Base-by-base conservation (phyloP, 2,797 vertebrate genomes). In the Taenioides sp. region DNA sequence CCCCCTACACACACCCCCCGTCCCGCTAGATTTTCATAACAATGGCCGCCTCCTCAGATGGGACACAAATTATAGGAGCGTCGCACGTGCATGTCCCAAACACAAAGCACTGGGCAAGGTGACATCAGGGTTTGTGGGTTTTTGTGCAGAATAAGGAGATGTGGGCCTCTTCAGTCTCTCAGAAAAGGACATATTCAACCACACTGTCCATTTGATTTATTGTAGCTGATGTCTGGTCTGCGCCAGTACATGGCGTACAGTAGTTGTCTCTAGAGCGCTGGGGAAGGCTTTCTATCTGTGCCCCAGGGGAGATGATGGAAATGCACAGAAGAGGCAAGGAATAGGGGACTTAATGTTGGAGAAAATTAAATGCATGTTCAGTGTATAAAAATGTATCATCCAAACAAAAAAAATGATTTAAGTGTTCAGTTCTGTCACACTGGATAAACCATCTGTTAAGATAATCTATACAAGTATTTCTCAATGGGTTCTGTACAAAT, bases 21-120 rank as follows among this genome's bases (percentile, higher is more conserved):
- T 66, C 70, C 64, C 72, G 69, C 73, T 11, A 73, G 34, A 80
- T 89, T 85, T 86, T 85, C 79, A 84, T 87, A 83, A 90, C 84
- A 91, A 89, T 89, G 70, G 76, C 62, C 71, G 65, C 52, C 69
- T 78, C 73, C 72, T 58, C 65, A 79, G 28, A 80, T 77, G 55
- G 78, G 78, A 66, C 54, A 70, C 74, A 83, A 81, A 82, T 82
- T 66, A 81, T 70, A 82, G 86, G 77, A 84, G 80, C 69, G 70
- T 7, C 70, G 64, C 80, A 61, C 52, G 25, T 70, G 34, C 68
- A 66, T 49, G 12, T 65, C 64, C 54, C 54, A 67, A 61, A 73
- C 67, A 73, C 49, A 72, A 67, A 67, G 66, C 50, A 1, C 66
- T 16, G 10, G 18, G 12, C 50, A 69, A 22, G 28, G 71, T 43